Conservation (phyloP, 2,797 vertebrate species). For the Channallabes apus region DNA sequence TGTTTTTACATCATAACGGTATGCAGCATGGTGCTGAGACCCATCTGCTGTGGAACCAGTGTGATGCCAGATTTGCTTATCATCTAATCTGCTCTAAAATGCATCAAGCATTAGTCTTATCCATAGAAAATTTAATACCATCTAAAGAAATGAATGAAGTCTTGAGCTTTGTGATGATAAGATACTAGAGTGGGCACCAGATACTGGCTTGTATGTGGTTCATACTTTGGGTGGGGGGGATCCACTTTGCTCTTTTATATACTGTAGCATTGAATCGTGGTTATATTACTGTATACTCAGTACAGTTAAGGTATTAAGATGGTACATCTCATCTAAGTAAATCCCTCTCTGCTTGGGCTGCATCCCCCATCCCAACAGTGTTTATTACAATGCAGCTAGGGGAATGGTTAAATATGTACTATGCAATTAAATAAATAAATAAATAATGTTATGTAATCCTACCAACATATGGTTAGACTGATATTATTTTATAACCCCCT, state of each 20-base stretch:
- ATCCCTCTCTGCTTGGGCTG: background rate
- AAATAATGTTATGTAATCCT: slow-evolving; percentile 15
- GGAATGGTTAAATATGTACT: slow-evolving; percentile 18
- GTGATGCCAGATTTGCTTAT: background rate
- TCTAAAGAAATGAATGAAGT: background rate
- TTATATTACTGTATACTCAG: slow-evolving; percentile 2
- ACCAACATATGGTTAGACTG: slow-evolving; percentile 20
- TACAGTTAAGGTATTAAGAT: background rate
- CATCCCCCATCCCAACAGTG: background rate
- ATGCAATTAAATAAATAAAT: background rate
- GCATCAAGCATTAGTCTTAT: background rate
- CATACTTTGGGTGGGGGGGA: background rate
- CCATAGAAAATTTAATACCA: slow-evolving; percentile 10
- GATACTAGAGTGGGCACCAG: background rate
- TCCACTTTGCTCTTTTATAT: background rate
- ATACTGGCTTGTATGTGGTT: background rate
- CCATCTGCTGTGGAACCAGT: slow-evolving; percentile 12
- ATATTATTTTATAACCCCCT: slow-evolving; percentile 27
- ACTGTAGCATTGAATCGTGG: background rate
- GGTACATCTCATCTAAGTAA: slow-evolving; percentile 4
- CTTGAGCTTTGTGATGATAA: background rate
- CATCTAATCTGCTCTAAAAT: slow-evolving; percentile 5
- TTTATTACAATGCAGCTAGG: background rate
- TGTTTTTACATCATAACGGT: background rate
- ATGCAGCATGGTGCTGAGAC: background rate